Percentiles rank a stretch among this genome's conserved stretches.
These are phyloP conservation scores for Lithophane semibrunnea DNA, from an alignment of 2,888 invertebrate species.

Conservation along the genomic window DNA sequence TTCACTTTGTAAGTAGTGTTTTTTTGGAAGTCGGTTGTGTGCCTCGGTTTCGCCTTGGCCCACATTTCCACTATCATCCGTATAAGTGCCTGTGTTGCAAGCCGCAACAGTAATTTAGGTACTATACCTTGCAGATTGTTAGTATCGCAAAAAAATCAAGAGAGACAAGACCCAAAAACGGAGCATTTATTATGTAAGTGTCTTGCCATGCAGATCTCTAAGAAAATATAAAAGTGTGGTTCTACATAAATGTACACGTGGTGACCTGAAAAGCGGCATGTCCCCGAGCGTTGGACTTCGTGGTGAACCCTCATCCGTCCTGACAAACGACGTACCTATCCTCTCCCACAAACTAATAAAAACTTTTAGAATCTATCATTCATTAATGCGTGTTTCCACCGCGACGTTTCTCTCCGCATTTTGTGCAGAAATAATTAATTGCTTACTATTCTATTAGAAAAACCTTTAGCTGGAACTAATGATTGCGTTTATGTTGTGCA, in stretches of 20 bases:
- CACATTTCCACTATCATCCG: too few relatives aligned
- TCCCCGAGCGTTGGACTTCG: constrained; percentile 17
- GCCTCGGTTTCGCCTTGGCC: too few relatives aligned
- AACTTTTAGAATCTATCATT: constrained; percentile 59
- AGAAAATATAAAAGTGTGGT: constrained; percentile 25
- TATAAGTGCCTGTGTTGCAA: too few relatives aligned
- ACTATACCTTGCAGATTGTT: background rate
- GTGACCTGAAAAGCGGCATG: constrained; percentile 35
- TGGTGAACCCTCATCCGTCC: constrained; percentile 58
- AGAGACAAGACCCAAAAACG: background rate
- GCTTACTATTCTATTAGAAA: constrained; percentile 28
- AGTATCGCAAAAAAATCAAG: background rate
- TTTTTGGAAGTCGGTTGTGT: too few relatives aligned
- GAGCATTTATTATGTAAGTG: constrained; percentile 6
- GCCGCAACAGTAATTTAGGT: too few relatives aligned
- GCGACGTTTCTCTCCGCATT: constrained; percentile 27
- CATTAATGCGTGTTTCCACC: constrained; percentile 45
- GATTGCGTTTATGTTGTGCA: constrained; percentile 30
- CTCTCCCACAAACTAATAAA: constrained; percentile 49
- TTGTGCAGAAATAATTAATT: constrained; percentile 33
- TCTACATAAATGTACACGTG: constrained; percentile 25
- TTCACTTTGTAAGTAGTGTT: too few relatives aligned
- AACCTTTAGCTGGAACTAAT: constrained; percentile 45
- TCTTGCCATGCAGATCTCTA: constrained; percentile 2
- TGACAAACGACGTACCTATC: constrained; percentile 57